Base-by-base conservation (phyloP, 2,888 invertebrate genomes). In the Gymnosoma rotundatum region DNA sequence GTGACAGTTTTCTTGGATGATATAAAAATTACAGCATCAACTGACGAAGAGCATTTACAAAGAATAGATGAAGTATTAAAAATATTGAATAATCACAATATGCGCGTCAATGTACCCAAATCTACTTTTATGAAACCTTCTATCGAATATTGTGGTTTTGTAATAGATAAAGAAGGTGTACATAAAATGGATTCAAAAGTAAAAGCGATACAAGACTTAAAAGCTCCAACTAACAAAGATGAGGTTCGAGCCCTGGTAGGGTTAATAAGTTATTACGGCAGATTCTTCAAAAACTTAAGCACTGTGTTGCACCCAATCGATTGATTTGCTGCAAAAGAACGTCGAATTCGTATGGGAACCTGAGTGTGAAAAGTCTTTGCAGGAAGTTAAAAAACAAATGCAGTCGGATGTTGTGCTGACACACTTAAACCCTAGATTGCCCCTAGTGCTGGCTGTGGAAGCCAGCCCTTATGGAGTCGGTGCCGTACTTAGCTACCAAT, bases 401-500 rank as follows among this genome's bases (percentile, higher is more conserved):
- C 81, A 80, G 63, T 86, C 87, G 8, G 83, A 88, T 9, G 69
- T 70, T 36, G 58, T 88, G 48, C 79, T 89, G 18, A 83, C 78
- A 12, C 88, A 88, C 78, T 90, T 87, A 61, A 85, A 90, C 74
- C 86, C 88, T 10, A 87, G 86, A 16, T 78, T 88, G 42, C 87
- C 87, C 0, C 21, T 90, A 14, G 32, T 88, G 32, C 63, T 90
- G 18, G 87, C 88, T 6, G 91, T 38, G 86, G 88, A 90, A 83
- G 89, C 89, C 16, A 86, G 83, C n/a, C 86, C 87, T 5, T 86
- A 79, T 45, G 89, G 87, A 6, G 86, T 89, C 16, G 88, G 88
- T 1, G 89, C 91, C 1, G 91, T 91, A 5, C 70, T 92, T n/a
- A 88, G 88, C 5, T 90, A 92, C 76, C 18, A 79, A 86, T 88